These are phyloP conservation scores for Callithrix jacchus DNA, from an alignment of 2,113 vertebrate genomes.

Conservation along the genomic window DNA sequence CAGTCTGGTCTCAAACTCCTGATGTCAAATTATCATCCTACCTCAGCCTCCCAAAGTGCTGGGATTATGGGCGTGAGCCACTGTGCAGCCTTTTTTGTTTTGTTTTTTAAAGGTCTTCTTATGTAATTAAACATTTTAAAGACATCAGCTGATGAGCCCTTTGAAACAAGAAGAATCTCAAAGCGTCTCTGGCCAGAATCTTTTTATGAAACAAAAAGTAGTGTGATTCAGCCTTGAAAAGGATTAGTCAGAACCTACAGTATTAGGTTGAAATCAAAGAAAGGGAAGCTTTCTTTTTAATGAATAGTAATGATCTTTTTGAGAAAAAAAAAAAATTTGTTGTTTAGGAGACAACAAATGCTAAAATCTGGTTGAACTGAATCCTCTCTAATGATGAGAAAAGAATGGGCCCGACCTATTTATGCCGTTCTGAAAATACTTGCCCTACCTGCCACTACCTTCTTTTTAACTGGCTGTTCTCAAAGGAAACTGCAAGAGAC, in stretches of 20 bases:
- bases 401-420: neutral
- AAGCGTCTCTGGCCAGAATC: neutral
- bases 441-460: neutral
- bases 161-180: neutral
- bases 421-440: neutral
- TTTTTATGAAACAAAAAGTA: neutral
- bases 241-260: neutral
- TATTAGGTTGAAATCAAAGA: neutral
- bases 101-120: neutral
- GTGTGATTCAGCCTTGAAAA: neutral
- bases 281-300: neutral
- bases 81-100: neutral
- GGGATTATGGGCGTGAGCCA: neutral
- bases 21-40: neutral
- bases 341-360: neutral
- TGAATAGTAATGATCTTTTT: too few relatives aligned
- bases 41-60: neutral
- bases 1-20: neutral
- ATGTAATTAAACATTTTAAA: neutral
- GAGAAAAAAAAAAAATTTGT: fast-evolving
- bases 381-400: neutral
- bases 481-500: neutral
- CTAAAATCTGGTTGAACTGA: neutral
- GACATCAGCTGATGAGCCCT: neutral
- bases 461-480: neutral